Evolutionary conservation across 2,113 vertebrate genomes (phyloP).

Genomic region (Bombycilla garrulus): DNA sequence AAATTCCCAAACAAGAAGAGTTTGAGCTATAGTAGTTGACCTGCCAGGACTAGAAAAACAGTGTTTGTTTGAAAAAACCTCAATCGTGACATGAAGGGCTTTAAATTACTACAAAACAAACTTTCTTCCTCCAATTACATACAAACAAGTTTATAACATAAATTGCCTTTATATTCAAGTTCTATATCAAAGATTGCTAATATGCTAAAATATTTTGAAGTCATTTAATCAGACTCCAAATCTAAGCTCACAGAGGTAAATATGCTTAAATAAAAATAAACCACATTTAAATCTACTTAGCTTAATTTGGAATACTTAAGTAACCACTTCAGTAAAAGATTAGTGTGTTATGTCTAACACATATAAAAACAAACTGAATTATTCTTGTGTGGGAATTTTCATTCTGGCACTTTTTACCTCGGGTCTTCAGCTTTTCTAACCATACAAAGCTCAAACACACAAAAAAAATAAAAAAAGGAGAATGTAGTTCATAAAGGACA

Average conservation of each 20-base stretch:
- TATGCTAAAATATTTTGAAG: background rate
- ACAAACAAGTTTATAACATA: background rate
- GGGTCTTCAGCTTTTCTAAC: background rate
- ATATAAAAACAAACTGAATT: background rate
- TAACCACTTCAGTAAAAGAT: background rate
- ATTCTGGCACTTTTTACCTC: background rate
- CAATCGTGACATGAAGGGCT: background rate
- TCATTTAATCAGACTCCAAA: background rate
- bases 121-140: background rate
- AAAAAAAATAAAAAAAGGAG: background rate
- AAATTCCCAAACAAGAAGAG: background rate
- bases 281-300: background rate
- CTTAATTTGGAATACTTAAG: background rate
- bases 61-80: background rate
- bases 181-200: background rate
- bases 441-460: background rate
- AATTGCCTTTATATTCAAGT: background rate
- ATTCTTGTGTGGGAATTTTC: background rate
- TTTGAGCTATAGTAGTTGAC: background rate
- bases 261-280: constrained; percentile 1
- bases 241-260: background rate
- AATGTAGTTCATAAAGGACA: background rate
- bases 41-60: background rate
- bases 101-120: background rate
- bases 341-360: background rate